A percentile compares a stretch with the other conserved stretches of the same genome.
phyloP scores from a whole-genome alignment of 2,888 invertebrate genomes.

The Tipula vernalis region DNA sequence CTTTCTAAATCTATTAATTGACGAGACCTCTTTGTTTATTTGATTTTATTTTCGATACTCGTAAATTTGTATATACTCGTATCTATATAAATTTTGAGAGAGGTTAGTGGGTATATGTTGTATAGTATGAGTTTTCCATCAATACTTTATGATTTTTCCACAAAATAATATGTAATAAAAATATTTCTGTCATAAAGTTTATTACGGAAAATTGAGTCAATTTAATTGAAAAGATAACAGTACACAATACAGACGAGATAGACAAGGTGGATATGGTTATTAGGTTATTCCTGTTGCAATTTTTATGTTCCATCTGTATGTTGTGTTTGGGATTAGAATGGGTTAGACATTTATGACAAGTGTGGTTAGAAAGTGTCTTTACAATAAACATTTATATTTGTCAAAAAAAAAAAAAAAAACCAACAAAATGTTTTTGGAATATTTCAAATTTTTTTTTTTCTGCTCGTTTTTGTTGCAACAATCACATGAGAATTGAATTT shows the following conservation, averaged over 20 bases:
- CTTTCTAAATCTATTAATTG: neutral
- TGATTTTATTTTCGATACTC: no score
- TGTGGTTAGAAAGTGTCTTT: neutral
- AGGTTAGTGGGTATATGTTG: neutral
- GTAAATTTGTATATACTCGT: neutral
- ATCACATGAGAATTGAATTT: neutral
- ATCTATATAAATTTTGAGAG: neutral
- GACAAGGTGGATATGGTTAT: neutral
- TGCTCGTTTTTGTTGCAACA: neutral
- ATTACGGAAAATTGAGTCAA: neutral
- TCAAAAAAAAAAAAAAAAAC: neutral
- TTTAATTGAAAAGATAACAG: neutral
- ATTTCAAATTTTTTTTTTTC: neutral
- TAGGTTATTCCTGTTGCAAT: neutral
- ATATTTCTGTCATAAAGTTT: neutral
- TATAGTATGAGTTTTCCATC: neutral
- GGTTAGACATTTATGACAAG: neutral
- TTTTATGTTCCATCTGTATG: neutral
- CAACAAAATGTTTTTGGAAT: neutral
- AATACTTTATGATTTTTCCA: neutral
- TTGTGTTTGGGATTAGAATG: neutral
- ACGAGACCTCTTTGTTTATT: neutral
- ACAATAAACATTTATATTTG: neutral
- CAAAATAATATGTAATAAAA: neutral
- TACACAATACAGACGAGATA: neutral